These are phyloP conservation scores for Sinocyclocheilus grahami DNA, from an alignment of 2,113 vertebrate genomes.

Conservation along the genomic window DNA sequence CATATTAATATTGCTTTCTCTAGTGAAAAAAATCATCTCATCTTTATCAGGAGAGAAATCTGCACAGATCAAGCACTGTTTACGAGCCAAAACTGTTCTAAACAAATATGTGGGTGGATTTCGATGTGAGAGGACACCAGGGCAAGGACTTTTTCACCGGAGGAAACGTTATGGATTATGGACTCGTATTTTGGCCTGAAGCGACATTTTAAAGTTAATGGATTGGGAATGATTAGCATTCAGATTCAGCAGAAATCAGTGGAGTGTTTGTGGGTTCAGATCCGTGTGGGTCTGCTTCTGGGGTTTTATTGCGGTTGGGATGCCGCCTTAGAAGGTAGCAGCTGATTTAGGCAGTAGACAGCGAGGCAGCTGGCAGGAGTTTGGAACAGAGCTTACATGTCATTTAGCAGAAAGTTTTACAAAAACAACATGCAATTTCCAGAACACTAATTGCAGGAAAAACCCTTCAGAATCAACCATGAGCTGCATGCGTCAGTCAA, in stretches of 20 bases:
- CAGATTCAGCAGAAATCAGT: not conserved
- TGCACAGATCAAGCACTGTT: not conserved
- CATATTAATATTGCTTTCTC: not conserved
- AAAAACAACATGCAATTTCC: conserved; percentile 12
- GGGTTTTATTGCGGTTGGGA: not conserved
- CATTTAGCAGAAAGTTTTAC: not conserved
- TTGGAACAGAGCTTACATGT: not conserved
- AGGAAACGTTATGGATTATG: not conserved
- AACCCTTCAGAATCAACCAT: not conserved
- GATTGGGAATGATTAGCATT: not conserved
- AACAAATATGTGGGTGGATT: not conserved
- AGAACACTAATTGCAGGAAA: conserved; percentile 14
- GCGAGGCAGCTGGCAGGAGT: not conserved
- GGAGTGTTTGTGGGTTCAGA: not conserved
- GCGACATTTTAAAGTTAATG: too few relatives aligned
- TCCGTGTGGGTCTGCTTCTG: not conserved
- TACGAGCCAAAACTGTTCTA: too few relatives aligned
- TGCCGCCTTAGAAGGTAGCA: not conserved
- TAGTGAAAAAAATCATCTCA: not conserved
- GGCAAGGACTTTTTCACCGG: not conserved
- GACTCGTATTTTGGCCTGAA: not conserved
- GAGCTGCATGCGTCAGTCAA: not conserved
- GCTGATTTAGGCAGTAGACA: not conserved
- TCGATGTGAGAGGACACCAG: not conserved
- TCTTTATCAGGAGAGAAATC: not conserved